Percentiles rank a stretch among this genome's conserved stretches.
Evolutionary conservation across 2,888 invertebrate species (phyloP).

Genomic region (Lasioglossum oenotherae): DNA sequence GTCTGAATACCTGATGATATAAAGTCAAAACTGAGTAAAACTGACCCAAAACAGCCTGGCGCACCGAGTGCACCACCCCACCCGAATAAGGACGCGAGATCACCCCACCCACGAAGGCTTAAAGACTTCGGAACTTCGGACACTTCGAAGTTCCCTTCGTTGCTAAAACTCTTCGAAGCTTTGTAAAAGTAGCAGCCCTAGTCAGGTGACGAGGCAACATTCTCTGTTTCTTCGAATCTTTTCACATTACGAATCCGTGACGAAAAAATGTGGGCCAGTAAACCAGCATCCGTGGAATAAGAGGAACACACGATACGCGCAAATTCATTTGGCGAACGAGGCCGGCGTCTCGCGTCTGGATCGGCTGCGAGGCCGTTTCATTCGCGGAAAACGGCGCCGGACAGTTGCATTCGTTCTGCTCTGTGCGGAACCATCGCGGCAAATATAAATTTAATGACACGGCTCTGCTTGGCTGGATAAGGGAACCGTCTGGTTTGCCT

Average conservation of each 20-base stretch:
- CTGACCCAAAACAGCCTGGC: no score
- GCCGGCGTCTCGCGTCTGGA: neutral
- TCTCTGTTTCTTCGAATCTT: neutral
- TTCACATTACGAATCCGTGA: no score
- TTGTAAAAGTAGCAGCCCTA: no score
- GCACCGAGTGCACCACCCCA: no score
- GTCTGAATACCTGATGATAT: no score
- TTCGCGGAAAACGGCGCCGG: slow-evolving; percentile 49
- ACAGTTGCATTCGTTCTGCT: slow-evolving; percentile 21
- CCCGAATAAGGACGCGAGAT: no score
- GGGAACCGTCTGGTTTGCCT: neutral
- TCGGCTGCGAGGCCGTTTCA: slow-evolving; percentile 32
- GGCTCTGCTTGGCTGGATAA: neutral
- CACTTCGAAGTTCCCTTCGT: no score
- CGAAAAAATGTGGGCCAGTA: neutral
- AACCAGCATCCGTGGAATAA: slow-evolving; percentile 8
- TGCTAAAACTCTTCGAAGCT: no score
- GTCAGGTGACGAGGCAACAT: neutral
- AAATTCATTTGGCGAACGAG: slow-evolving; percentile 23
- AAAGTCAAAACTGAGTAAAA: no score
- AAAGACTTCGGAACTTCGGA: no score
- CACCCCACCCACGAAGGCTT: no score
- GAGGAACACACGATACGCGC: slow-evolving; percentile 34
- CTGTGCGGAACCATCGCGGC: slow-evolving; percentile 31
- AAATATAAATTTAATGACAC: slow-evolving; percentile 69